These are phyloP conservation scores for Coelopa pilipes DNA, from an alignment of 2,888 invertebrate genomes.

Conservation along the genomic window DNA sequence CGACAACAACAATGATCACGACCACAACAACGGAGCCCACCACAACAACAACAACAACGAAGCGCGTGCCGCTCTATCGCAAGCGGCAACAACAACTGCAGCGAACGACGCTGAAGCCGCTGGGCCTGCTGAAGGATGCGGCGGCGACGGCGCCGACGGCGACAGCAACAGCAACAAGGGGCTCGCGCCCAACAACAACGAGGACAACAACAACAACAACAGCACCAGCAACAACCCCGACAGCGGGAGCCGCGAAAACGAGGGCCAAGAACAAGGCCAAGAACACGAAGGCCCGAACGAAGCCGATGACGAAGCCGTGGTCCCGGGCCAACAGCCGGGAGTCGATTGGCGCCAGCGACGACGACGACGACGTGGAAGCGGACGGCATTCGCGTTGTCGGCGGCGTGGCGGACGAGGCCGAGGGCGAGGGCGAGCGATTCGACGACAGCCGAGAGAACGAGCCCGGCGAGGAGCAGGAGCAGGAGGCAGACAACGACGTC, in stretches of 20 bases:
- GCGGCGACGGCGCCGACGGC: slow-evolving; percentile 30
- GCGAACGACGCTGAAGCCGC: slow-evolving; percentile 56
- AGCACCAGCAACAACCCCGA: slow-evolving; percentile 32
- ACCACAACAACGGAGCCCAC: slow-evolving; percentile 43
- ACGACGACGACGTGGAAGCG: too few relatives aligned
- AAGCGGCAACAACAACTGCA: slow-evolving; percentile 56
- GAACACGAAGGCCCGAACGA: background rate
- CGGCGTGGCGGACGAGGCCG: slow-evolving; percentile 9
- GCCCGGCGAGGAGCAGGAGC: background rate
- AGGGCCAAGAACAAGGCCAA: background rate
- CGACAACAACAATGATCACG: slow-evolving; percentile 37
- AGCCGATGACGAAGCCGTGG: background rate
- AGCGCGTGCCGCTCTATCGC: slow-evolving; percentile 60
- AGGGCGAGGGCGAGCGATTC: background rate
- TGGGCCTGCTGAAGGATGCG: slow-evolving; percentile 50
- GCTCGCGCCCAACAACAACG: slow-evolving; percentile 26
- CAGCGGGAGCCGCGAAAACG: slow-evolving; percentile 26
- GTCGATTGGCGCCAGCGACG: too few relatives aligned
- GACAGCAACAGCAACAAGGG: slow-evolving; percentile 28
- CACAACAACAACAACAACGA: slow-evolving; percentile 51
- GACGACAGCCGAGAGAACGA: slow-evolving; percentile 15
- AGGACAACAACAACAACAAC: slow-evolving; percentile 22
- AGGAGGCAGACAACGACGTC: slow-evolving; percentile 16
- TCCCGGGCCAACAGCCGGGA: too few relatives aligned
- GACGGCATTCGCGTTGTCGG: too few relatives aligned